phyloP scores from a whole-genome alignment of 30 jellyfish, hydroid and myxozoan species.

The Mastigias papua region DNA sequence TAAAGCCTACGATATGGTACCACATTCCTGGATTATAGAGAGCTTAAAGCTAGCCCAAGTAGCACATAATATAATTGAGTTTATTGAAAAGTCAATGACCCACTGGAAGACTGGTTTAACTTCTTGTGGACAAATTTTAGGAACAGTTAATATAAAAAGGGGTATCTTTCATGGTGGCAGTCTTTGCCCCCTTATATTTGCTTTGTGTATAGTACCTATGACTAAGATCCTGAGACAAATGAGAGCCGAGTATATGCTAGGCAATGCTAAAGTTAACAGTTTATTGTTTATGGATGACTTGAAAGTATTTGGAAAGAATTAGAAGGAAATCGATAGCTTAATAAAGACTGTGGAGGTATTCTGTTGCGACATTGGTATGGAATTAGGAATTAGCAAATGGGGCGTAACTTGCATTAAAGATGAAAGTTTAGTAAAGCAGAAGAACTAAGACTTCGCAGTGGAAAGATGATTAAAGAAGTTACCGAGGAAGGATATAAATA shows the following conservation, averaged over 20 bases:
- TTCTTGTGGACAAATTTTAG: background rate
- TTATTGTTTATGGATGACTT: background rate
- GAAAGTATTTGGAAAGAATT: background rate
- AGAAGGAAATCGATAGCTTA: background rate
- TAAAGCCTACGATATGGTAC: constrained; percentile 34
- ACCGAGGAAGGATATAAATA: constrained; percentile 18
- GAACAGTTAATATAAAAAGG: background rate
- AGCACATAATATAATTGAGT: background rate
- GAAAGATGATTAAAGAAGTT: constrained; percentile 19
- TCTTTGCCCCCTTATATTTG: background rate
- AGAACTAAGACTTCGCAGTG: constrained; percentile 13
- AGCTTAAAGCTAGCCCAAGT: background rate
- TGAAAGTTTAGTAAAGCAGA: constrained; percentile 26
- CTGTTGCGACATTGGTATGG: constrained; percentile 20
- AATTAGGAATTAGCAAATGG: constrained; percentile 16
- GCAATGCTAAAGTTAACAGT: background rate
- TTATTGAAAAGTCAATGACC: background rate
- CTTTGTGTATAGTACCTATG: background rate
- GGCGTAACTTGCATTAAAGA: background rate
- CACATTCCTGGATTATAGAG: constrained; percentile 14
- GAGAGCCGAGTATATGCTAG: background rate
- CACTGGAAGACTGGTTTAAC: background rate
- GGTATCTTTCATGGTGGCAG: background rate
- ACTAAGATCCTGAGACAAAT: background rate
- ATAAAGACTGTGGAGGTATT: background rate